A percentile compares a stretch with the other conserved stretches of the same genome.
phyloP scores from a whole-genome alignment of 2,113 vertebrate genomes.

The Pluvianellus socialis region DNA sequence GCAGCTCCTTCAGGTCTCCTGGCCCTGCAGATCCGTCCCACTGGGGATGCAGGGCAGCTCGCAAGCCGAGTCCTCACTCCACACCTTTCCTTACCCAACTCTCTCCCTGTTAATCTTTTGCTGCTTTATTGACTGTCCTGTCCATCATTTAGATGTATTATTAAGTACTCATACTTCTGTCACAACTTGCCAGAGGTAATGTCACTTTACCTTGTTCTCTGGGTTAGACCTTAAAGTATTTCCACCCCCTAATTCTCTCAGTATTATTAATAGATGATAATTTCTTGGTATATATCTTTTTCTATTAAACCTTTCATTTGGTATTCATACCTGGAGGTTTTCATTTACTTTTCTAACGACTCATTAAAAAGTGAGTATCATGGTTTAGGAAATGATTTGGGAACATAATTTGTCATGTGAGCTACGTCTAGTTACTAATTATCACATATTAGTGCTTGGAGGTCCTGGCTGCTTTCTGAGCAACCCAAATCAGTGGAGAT shows the following conservation, averaged over 20 bases:
- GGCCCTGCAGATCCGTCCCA: accelerated
- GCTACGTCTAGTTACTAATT: neutral
- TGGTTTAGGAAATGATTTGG: neutral
- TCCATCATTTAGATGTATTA: neutral
- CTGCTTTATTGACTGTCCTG: neutral
- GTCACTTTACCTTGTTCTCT: neutral
- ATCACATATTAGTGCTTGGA: neutral
- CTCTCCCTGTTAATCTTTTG: neutral
- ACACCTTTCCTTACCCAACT: neutral
- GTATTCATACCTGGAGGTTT: constrained; percentile 26
- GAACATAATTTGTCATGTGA: neutral
- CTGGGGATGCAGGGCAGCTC: neutral
- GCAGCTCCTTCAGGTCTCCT: neutral
- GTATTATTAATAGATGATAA: neutral
- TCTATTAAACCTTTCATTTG: neutral
- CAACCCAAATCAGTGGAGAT: neutral
- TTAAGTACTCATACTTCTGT: neutral
- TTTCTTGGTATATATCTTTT: neutral
- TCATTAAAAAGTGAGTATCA: neutral
- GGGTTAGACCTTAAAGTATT: neutral
- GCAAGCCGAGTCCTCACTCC: neutral
- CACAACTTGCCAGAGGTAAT: neutral
- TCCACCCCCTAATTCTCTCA: neutral
- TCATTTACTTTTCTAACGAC: neutral
- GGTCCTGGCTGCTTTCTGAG: neutral